Percentiles rank a stretch among this genome's conserved stretches.
These are phyloP conservation scores for Spinibarbus caldwelli DNA, from an alignment of 2,797 vertebrate species.

Conservation along the genomic window DNA sequence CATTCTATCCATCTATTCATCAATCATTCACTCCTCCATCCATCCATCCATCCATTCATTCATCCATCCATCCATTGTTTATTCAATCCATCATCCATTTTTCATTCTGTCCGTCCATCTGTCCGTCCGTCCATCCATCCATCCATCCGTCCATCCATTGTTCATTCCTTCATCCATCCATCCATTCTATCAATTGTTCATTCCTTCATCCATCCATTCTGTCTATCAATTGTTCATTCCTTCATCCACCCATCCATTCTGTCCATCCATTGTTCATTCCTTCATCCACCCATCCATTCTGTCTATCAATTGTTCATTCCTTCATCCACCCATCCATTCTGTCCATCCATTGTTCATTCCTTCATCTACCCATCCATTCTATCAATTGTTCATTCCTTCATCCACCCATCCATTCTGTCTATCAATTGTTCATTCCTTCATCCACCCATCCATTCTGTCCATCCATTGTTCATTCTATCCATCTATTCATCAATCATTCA, in stretches of 20 bases:
- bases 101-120: not conserved
- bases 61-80: not conserved
- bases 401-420: not conserved
- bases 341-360: rapidly evolving
- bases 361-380: not conserved
- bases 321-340: not conserved
- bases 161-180: not conserved
- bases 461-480: too few relatives aligned
- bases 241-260: too few relatives aligned
- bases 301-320: too few relatives aligned
- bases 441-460: not conserved
- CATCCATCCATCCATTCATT: too few relatives aligned
- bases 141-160: not conserved
- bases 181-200: too few relatives aligned
- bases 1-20: not conserved
- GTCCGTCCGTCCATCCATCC: not conserved
- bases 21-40: not conserved
- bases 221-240: not conserved
- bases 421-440: not conserved
- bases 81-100: too few relatives aligned
- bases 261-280: too few relatives aligned
- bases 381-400: not conserved
- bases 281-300: not conserved
- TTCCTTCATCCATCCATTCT: not conserved
- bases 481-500: not conserved